Evolutionary conservation across 2,797 vertebrate species (phyloP).

Genomic region (Vireo griseus): DNA sequence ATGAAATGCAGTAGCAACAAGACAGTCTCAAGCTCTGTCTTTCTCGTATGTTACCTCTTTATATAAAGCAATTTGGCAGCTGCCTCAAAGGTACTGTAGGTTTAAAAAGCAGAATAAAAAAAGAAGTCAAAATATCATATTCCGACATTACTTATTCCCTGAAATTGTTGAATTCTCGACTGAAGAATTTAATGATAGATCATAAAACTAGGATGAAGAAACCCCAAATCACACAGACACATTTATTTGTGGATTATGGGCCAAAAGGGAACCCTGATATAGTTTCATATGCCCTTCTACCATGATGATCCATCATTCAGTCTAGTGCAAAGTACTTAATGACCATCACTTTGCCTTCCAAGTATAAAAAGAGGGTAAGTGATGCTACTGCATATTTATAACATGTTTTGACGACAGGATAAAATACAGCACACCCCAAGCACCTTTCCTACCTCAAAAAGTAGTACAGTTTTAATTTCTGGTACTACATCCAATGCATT

Average conservation of each 20-base stretch:
- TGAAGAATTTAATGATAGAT: background rate
- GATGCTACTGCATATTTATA: background rate
- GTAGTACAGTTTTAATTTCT: background rate
- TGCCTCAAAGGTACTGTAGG: background rate
- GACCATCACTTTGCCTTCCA: background rate
- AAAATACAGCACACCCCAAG: background rate
- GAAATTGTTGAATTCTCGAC: background rate
- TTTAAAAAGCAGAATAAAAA: background rate
- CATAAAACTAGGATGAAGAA: background rate
- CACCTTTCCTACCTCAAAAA: background rate
- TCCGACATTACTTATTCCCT: background rate
- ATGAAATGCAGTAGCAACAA: background rate
- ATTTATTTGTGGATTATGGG: background rate
- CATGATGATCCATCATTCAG: background rate
- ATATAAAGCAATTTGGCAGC: background rate
- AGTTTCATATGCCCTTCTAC: background rate
- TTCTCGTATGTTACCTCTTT: background rate
- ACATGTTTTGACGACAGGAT: fast-evolving
- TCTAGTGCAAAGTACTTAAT: background rate
- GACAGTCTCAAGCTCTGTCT: background rate
- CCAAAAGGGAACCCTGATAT: background rate
- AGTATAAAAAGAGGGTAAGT: background rate
- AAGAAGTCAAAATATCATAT: background rate
- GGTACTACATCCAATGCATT: fast-evolving
- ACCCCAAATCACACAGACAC: background rate